Percentiles rank a stretch among this genome's conserved stretches.
These are phyloP conservation scores for Urocitellus parryii DNA, from an alignment of 2,113 vertebrate genomes.

Conservation along the genomic window DNA sequence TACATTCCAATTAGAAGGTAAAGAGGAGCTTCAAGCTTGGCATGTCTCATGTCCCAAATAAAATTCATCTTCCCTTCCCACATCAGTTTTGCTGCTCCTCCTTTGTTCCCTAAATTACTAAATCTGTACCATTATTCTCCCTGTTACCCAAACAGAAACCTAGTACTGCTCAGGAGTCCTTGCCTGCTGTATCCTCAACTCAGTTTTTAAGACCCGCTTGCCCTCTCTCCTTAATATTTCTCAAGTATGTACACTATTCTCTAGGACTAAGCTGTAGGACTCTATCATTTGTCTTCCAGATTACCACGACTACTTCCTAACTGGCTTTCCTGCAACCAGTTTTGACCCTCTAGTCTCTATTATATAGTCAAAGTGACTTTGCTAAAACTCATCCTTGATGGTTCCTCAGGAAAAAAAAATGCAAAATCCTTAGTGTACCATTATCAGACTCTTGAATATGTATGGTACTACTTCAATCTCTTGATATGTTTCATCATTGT, in stretches of 20 bases:
- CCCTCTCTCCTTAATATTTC: not conserved
- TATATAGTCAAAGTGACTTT: not conserved
- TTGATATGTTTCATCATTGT: not conserved
- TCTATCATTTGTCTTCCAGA: not conserved
- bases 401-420: not conserved
- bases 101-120: not conserved
- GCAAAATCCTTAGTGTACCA: not conserved
- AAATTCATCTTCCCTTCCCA: not conserved
- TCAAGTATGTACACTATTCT: not conserved
- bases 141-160: not conserved
- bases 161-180: not conserved
- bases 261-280: not conserved
- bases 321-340: not conserved
- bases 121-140: not conserved
- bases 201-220: not conserved
- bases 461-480: no score
- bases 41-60: not conserved
- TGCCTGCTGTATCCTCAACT: not conserved
- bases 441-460: not conserved
- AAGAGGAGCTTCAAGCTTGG: not conserved
- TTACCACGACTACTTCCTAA: not conserved
- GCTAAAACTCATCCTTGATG: not conserved
- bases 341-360: not conserved
- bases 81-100: not conserved
- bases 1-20: not conserved